Evolutionary conservation across 2,888 invertebrate genomes (phyloP), one percentile per base, ranked within the genome.

Genomic region (Tipula unca): DNA sequence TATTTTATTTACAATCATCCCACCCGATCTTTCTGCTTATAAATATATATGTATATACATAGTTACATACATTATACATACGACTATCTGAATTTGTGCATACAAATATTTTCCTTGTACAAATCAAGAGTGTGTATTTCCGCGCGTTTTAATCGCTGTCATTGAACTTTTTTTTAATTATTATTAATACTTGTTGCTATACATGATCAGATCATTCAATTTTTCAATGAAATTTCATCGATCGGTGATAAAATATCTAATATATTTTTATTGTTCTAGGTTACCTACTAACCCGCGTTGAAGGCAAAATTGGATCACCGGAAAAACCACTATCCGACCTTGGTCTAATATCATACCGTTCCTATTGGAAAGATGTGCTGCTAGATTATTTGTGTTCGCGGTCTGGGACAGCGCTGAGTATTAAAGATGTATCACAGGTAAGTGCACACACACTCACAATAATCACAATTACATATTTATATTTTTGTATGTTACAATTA

Each of bases 301-400:
- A 99, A 92, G 96, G 96, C 87, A 99, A 99, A 92, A 97, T 99
- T 86, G 99, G 99, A n/a, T 99, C 99, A 0, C 99, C 99, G 0
- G 99, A 99, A 91, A 98, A 99, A 88, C 99, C 99, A 0, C 93
- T 99, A 54, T 99, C 99, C 85, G 99, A 99, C 91, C 93, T 99
- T 86, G 99, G 99, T 14, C 93, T 99, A 86, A 97, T 99, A 89
- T 98, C 98, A 20, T 99, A 99, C 92, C 94, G 99, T 35, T 98
- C 98, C 85, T 99, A 99, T 92, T 99, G 99, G 99, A 98, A 98
- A 90, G 98, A 98, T 90, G 98, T 98, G 0, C 92, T 99, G 5
- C 92, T 99, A 86, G 96, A 96, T 89, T 96, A 98, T 89, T 93
- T 99, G 86, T 97, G 97, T 90, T 96, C 96, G 86, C 95, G 96